phyloP scores from a whole-genome alignment of 2,797 vertebrate species.

The Echiichthys vipera region DNA sequence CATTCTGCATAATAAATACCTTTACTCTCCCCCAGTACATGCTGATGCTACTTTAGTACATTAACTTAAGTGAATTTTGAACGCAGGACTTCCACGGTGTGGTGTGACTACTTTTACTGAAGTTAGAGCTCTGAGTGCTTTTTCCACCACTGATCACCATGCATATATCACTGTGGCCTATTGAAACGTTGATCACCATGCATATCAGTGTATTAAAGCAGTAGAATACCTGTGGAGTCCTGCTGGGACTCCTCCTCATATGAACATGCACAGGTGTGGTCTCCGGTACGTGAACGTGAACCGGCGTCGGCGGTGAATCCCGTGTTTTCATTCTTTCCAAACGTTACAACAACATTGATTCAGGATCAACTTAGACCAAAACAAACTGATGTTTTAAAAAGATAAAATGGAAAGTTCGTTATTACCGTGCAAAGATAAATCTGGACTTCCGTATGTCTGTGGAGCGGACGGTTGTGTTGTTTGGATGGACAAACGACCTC shows the following conservation, averaged over 20 bases:
- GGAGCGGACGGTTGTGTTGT: slow-evolving; percentile 15
- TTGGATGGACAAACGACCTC: neutral
- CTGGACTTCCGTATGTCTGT: slow-evolving; percentile 24
- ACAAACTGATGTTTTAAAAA: no score
- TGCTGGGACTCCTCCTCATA: slow-evolving; percentile 89
- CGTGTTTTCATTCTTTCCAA: slow-evolving; percentile 88
- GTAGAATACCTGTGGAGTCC: slow-evolving; percentile 81
- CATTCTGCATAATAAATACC: neutral
- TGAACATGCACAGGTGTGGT: slow-evolving; percentile 93
- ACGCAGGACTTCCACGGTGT: neutral
- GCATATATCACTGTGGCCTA: neutral
- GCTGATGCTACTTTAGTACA: neutral
- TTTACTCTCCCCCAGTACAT: no score
- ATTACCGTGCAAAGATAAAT: slow-evolving; percentile 6
- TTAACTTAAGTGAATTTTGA: neutral
- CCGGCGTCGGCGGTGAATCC: slow-evolving; percentile 88
- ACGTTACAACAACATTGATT: neutral
- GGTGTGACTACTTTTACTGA: neutral
- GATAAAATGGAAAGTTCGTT: accelerated
- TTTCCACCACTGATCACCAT: no score
- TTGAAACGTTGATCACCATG: neutral
- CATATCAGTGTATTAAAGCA: neutral
- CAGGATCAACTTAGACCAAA: accelerated
- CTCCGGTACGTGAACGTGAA: slow-evolving; percentile 94
- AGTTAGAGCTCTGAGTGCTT: neutral